A percentile compares a stretch with the other conserved stretches of the same genome.
Evolutionary conservation across 1,140 invertebrate species (phyloP).

Genomic region (Venturia canescens): DNA sequence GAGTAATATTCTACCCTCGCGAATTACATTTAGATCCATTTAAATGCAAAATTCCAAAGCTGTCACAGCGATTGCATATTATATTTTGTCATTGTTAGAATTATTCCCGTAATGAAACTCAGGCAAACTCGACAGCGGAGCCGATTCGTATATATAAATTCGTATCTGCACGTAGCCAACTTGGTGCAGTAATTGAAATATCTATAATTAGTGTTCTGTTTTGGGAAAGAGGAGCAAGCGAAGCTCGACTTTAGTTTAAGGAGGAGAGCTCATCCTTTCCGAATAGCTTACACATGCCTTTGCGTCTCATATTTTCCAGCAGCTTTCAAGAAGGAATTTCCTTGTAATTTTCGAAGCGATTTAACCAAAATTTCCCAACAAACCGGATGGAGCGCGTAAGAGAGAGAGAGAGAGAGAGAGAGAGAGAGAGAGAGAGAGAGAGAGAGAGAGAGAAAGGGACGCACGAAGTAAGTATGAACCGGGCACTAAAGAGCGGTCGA

Average conservation of each 20-base stretch:
- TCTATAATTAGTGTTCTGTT: background rate
- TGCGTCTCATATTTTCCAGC: conserved; percentile 41
- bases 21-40: too few species aligned
- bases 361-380: conserved; percentile 56
- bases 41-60: too few species aligned
- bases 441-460: background rate
- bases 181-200: background rate
- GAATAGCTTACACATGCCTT: conserved; percentile 29
- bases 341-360: conserved; percentile 61
- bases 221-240: background rate
- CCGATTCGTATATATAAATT: too few species aligned
- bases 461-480: background rate
- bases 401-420: conserved; percentile 3
- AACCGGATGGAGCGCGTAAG: background rate
- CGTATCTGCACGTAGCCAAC: too few species aligned
- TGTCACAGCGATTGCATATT: too few species aligned
- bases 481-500: background rate
- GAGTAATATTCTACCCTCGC: too few species aligned
- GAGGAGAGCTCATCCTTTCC: background rate
- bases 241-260: background rate
- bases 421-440: conserved; percentile 4
- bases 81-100: too few species aligned
- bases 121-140: too few species aligned
- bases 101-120: too few species aligned
- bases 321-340: conserved; percentile 53